Conservation (phyloP, 2,888 invertebrate species). For the Thumatha senex region DNA sequence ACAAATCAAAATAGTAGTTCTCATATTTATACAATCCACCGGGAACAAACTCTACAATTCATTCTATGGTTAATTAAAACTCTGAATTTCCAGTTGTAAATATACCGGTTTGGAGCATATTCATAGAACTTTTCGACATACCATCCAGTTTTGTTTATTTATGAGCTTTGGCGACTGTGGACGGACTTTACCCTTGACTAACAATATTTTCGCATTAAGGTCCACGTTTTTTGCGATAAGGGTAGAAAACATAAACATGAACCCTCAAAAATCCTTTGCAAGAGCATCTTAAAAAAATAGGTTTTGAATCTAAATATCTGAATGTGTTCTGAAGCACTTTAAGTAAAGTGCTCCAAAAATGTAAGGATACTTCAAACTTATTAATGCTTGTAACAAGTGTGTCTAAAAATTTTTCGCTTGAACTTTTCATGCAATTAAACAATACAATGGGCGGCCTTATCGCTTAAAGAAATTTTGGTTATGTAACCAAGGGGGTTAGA, state of each 20-base stretch:
- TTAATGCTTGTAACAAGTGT: too few relatives aligned
- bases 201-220: constrained; percentile 71
- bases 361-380: too few relatives aligned
- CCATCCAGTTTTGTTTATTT: constrained; percentile 82
- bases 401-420: too few relatives aligned
- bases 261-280: constrained; percentile 43
- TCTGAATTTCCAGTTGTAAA: constrained; percentile 76
- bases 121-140: constrained; percentile 74
- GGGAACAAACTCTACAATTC: constrained; percentile 26
- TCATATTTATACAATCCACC: too few relatives aligned
- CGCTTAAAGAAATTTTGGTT: too few relatives aligned
- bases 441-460: too few relatives aligned
- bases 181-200: constrained; percentile 65
- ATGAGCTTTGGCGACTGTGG: constrained; percentile 74
- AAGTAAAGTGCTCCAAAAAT: constrained; percentile 27
- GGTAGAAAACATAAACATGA: constrained; percentile 56
- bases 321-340: constrained; percentile 21
- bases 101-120: constrained; percentile 70
- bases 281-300: constrained; percentile 41
- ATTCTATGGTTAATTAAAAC: constrained; percentile 77
- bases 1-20: too few relatives aligned
- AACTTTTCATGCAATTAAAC: too few relatives aligned
- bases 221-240: constrained; percentile 62
- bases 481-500: too few relatives aligned
- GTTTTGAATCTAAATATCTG: constrained; percentile 32